phyloP scores from a whole-genome alignment of 2,113 vertebrate genomes.

The Pollimyrus isidori region DNA sequence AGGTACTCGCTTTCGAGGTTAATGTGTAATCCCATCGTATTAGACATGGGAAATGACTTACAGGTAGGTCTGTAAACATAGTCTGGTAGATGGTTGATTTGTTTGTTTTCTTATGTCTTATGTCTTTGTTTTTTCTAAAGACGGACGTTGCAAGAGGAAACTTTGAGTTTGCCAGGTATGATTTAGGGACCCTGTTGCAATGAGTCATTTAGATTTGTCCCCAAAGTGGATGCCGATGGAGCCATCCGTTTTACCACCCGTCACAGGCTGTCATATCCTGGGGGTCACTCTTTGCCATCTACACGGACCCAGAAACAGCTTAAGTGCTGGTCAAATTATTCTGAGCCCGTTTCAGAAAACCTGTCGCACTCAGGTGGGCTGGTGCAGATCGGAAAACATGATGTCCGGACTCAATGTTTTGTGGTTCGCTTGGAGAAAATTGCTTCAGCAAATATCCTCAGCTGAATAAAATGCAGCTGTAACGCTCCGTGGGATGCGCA shows the following conservation, averaged over 20 bases:
- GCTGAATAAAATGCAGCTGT: background rate
- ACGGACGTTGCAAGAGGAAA: background rate
- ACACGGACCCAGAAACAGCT: background rate
- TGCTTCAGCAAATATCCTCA: background rate
- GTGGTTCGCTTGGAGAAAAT: background rate
- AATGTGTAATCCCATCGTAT: background rate
- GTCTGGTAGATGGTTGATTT: background rate
- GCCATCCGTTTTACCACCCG: background rate
- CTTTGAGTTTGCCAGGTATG: background rate
- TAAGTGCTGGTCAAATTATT: background rate
- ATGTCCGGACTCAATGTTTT: background rate
- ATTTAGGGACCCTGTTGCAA: background rate
- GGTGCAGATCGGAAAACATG: background rate
- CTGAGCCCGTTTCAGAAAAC: background rate
- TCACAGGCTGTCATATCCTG: background rate
- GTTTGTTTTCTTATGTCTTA: background rate
- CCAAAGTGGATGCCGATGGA: background rate
- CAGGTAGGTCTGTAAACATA: background rate
- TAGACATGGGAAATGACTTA: background rate
- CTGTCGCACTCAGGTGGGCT: background rate
- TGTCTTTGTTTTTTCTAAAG: background rate
- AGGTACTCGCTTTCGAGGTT: background rate
- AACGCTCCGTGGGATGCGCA: too few species aligned
- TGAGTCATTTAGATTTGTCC: background rate
- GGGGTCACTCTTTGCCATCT: background rate